Conservation (phyloP, 2,797 vertebrate species). For the Melopsittacus undulatus region DNA sequence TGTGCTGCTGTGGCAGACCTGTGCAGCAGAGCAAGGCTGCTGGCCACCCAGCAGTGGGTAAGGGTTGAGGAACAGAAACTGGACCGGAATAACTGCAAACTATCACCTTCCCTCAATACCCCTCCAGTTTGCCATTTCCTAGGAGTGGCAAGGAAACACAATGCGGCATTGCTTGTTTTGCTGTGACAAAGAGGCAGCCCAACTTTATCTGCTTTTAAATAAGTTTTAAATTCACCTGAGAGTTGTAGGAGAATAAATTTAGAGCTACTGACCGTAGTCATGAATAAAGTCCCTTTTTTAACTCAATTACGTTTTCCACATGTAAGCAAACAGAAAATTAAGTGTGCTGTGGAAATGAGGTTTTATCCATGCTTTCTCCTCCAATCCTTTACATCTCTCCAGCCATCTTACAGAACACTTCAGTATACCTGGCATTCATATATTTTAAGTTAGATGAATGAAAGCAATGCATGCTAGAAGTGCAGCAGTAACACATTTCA, state of each 20-base stretch:
- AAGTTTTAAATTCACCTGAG: background rate
- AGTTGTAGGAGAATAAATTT: background rate
- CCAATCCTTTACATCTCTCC: background rate
- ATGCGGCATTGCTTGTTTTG: accelerated
- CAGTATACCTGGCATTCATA: accelerated
- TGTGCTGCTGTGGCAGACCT: accelerated
- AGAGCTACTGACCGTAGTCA: background rate
- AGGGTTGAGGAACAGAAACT: background rate
- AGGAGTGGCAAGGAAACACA: background rate
- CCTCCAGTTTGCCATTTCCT: background rate
- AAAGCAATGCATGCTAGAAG: background rate
- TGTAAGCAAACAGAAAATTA: background rate
- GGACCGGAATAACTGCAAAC: background rate
- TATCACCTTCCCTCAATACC: background rate
- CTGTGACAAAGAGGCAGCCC: background rate
- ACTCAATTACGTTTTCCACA: background rate
- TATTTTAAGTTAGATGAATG: background rate
- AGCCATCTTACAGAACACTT: background rate
- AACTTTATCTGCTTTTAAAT: background rate
- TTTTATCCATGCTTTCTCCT: background rate
- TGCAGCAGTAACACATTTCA: background rate
- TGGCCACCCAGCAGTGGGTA: background rate
- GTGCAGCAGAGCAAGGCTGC: accelerated
- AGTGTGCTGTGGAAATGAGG: background rate
- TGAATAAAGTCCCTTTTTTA: background rate